These are phyloP conservation scores for Cetonia aurata DNA, from an alignment of 2,888 invertebrate genomes.

Conservation along the genomic window DNA sequence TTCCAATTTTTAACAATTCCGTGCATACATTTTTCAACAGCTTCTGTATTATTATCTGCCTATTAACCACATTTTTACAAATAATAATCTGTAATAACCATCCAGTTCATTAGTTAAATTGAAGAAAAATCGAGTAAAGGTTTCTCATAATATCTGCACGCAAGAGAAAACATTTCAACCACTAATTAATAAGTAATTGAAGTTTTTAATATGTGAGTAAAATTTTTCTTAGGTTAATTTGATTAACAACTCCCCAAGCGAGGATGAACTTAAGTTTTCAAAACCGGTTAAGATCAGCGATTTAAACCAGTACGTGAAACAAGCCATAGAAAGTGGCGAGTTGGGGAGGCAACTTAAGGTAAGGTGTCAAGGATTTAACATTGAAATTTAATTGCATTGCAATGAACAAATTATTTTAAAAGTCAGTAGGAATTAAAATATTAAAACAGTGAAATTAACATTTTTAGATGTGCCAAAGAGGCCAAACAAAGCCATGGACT, in stretches of 20 bases:
- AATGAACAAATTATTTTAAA: neutral
- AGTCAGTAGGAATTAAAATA: neutral
- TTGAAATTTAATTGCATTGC: neutral
- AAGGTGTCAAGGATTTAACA: conserved; percentile 25
- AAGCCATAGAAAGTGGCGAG: conserved; percentile 31
- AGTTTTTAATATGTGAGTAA: neutral
- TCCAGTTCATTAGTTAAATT: too few species aligned
- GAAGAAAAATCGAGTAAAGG: too few species aligned
- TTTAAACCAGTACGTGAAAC: conserved; percentile 55
- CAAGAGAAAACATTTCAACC: too few species aligned
- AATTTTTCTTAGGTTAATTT: neutral
- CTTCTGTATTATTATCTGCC: too few species aligned
- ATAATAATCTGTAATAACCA: too few species aligned
- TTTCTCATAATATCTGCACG: too few species aligned
- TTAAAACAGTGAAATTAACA: neutral
- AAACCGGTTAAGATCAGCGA: conserved; percentile 59
- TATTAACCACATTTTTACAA: too few species aligned
- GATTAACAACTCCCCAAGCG: neutral
- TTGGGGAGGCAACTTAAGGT: conserved; percentile 53
- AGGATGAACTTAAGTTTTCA: conserved; percentile 27
- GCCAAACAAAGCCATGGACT: conserved; percentile 62
- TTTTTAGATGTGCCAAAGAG: conserved; percentile 63
- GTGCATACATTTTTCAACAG: too few species aligned
- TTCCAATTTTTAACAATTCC: too few species aligned
- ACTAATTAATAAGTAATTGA: too few species aligned